These are phyloP conservation scores for Cecropterus lyciades DNA, from an alignment of 1,140 invertebrate species.

Conservation along the genomic window DNA sequence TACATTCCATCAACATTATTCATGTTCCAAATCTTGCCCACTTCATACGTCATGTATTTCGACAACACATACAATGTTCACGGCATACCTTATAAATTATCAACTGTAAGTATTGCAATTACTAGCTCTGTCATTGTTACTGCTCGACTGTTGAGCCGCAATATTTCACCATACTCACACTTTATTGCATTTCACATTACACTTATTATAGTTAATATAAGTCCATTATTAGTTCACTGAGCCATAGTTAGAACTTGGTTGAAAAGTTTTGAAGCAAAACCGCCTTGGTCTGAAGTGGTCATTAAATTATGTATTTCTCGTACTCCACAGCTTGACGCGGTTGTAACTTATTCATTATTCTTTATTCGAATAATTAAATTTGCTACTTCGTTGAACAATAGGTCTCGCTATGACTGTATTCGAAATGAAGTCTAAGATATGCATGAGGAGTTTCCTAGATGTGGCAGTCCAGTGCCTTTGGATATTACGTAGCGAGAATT, in stretches of 20 bases:
- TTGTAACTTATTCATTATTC: constrained; percentile 39
- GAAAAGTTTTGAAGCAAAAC: constrained; percentile 44
- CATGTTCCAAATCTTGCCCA: no score
- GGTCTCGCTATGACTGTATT: constrained; percentile 28
- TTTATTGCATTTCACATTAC: constrained; percentile 1
- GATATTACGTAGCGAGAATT: constrained; percentile 14
- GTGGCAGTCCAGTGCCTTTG: constrained; percentile 26
- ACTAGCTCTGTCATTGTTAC: constrained; percentile 65
- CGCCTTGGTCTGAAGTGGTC: constrained; percentile 55
- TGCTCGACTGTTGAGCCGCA: constrained; percentile 59
- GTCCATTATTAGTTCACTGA: constrained; percentile 15
- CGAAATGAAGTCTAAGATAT: constrained; percentile 36
- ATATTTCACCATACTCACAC: background rate
- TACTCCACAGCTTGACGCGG: constrained; percentile 50
- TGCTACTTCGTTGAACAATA: constrained; percentile 32
- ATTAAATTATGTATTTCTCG: constrained; percentile 63
- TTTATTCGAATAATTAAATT: constrained; percentile 40
- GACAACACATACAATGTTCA: no score
- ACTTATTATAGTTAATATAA: constrained; percentile 25
- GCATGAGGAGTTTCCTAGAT: constrained; percentile 22
- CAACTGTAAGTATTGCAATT: constrained; percentile 17
- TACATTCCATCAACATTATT: no score
- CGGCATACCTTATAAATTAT: no score
- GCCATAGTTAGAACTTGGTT: constrained; percentile 32
- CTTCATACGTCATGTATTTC: no score